These are phyloP conservation scores for Entomobrya multifasciata DNA, from an alignment of 2,888 invertebrate genomes.

Conservation along the genomic window DNA sequence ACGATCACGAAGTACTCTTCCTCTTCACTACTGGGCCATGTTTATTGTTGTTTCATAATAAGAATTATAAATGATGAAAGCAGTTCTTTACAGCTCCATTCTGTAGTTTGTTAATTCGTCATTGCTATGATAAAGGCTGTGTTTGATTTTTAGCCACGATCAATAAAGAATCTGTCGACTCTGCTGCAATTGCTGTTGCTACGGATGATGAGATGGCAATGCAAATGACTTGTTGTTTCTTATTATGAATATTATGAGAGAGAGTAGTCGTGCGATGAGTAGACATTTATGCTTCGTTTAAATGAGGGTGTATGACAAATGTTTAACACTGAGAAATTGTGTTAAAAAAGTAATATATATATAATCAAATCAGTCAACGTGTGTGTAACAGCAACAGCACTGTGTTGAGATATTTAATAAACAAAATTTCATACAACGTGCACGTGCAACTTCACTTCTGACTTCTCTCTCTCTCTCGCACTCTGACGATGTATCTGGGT, in stretches of 20 bases:
- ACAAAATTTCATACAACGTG: constrained; percentile 49
- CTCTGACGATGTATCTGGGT: not conserved
- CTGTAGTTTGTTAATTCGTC: constrained; percentile 29
- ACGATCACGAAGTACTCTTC: not conserved
- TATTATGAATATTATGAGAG: constrained; percentile 23
- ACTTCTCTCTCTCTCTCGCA: constrained; percentile 9
- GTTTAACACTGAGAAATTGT: not conserved
- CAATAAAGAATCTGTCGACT: constrained; percentile 11
- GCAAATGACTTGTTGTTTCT: constrained; percentile 36
- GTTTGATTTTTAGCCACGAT: constrained; percentile 11
- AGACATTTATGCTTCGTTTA: constrained; percentile 53
- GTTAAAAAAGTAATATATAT: not conserved
- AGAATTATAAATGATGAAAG: not conserved
- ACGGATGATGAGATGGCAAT: not conserved
- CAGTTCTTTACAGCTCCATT: not conserved
- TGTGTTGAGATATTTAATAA: constrained; percentile 15
- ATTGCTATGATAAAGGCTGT: constrained; percentile 52
- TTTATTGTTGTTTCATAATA: not conserved
- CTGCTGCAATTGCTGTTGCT: constrained; percentile 19
- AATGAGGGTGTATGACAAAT: not conserved
- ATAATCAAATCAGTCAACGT: not conserved
- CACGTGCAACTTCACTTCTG: constrained; percentile 25
- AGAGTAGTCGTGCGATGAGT: constrained; percentile 40
- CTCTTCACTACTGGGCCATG: constrained; percentile 40
- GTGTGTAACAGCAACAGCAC: constrained; percentile 11